These are phyloP conservation scores for Aphelocoma californica DNA, from an alignment of 2,797 vertebrate species.

Conservation along the genomic window DNA sequence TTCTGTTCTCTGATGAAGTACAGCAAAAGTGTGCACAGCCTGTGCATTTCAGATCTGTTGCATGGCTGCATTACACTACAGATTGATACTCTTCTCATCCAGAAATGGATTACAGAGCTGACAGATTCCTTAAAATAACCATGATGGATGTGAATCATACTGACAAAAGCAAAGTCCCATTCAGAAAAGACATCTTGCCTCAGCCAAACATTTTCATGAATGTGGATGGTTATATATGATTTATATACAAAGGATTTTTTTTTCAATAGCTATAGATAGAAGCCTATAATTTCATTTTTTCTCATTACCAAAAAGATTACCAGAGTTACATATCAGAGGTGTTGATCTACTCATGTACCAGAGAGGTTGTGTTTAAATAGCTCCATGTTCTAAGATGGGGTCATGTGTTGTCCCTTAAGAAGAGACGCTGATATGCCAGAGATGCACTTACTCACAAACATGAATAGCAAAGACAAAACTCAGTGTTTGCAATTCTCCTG, in stretches of 20 bases:
- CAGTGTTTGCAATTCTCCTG: background rate
- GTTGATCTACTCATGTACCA: background rate
- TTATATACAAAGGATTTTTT: background rate
- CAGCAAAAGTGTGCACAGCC: background rate
- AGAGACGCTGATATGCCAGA: background rate
- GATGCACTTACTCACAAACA: background rate
- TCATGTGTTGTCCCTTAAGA: background rate
- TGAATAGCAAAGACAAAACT: background rate
- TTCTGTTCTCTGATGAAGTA: background rate
- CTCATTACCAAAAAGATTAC: background rate
- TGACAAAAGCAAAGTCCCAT: constrained; percentile 10
- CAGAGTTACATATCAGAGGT: background rate
- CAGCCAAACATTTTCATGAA: background rate
- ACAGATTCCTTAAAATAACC: constrained; percentile 28
- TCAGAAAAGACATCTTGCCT: background rate
- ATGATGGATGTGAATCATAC: background rate
- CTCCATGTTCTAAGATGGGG: background rate
- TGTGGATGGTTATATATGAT: background rate
- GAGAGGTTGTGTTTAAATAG: background rate
- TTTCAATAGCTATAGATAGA: background rate
- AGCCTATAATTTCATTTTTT: background rate
- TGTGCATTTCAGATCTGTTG: background rate
- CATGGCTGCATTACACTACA: background rate
- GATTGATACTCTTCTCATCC: background rate
- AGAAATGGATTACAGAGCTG: constrained; percentile 18